These are phyloP conservation scores for Alauda arvensis DNA, from an alignment of 2,797 vertebrate species.

Conservation along the genomic window DNA sequence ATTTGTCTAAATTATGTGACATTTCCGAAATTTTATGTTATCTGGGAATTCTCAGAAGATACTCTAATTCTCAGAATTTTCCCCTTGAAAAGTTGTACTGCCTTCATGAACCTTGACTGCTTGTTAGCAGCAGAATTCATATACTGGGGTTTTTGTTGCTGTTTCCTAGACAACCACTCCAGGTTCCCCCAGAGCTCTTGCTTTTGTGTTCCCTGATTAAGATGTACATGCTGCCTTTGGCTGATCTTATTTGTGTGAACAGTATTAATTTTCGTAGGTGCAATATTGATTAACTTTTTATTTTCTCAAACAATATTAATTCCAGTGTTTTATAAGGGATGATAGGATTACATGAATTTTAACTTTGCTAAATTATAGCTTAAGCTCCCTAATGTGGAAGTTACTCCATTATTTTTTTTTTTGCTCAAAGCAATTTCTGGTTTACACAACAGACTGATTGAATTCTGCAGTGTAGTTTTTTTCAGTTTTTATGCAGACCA, in stretches of 20 bases:
- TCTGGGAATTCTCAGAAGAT: neutral
- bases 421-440: neutral
- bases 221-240: conserved; percentile 31
- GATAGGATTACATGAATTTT: conserved; percentile 36
- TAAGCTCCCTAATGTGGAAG: neutral
- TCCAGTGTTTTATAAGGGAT: conserved; percentile 26
- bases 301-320: conserved; percentile 38
- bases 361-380: conserved; percentile 30
- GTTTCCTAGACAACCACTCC: conserved; percentile 53
- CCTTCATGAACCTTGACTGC: conserved; percentile 5
- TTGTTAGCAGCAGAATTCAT: conserved; percentile 27
- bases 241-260: conserved; percentile 18
- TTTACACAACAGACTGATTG: conserved; percentile 24
- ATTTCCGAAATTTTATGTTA: neutral
- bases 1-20: neutral
- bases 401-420: neutral
- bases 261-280: conserved; percentile 24
- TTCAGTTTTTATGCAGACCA: conserved; percentile 5
- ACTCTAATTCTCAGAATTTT: conserved; percentile 4
- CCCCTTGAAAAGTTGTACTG: neutral
- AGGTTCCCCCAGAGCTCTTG: conserved; percentile 29
- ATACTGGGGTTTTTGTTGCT: neutral
- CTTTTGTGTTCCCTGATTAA: conserved; percentile 25
- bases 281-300: conserved; percentile 26
- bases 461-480: neutral